phyloP scores from a whole-genome alignment of 2,888 invertebrate genomes.

The Drosophila testacea region DNA sequence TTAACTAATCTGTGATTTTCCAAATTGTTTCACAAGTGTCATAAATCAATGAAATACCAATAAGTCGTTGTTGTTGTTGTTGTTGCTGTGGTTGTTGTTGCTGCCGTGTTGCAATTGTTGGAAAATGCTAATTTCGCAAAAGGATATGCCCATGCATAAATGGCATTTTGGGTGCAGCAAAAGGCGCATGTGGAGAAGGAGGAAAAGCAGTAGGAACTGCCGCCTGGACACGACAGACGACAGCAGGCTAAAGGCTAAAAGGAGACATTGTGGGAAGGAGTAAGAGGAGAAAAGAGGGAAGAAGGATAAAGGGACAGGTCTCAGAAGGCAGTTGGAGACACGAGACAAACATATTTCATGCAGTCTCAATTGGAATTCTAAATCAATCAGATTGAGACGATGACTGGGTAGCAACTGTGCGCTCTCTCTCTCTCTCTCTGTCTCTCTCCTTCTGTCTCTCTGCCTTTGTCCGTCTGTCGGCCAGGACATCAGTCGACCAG shows the following conservation, averaged over 20 bases:
- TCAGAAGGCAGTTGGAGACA: slow-evolving; percentile 50
- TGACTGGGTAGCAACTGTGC: slow-evolving; percentile 45
- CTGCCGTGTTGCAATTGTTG: slow-evolving; percentile 69
- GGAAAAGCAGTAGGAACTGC: slow-evolving; percentile 1
- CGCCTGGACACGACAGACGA: slow-evolving; percentile 43
- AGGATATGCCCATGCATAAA: slow-evolving; percentile 77
- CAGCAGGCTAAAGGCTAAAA: slow-evolving; percentile 37
- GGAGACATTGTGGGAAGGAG: not conserved
- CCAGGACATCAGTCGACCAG: slow-evolving; percentile 15
- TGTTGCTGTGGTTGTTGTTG: slow-evolving; percentile 21
- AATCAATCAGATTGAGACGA: slow-evolving; percentile 84
- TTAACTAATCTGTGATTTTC: slow-evolving; percentile 84
- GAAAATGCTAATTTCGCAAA: slow-evolving; percentile 83
- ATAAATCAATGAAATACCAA: slow-evolving; percentile 85
- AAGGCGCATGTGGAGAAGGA: slow-evolving; percentile 8
- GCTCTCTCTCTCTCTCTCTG: not conserved
- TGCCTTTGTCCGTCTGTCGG: slow-evolving; percentile 19
- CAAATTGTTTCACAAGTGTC: slow-evolving; percentile 84
- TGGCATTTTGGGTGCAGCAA: slow-evolving; percentile 43
- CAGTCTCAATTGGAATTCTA: slow-evolving; percentile 85
- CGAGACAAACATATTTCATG: slow-evolving; percentile 82
- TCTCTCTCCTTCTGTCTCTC: not conserved
- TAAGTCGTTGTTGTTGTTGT: slow-evolving; percentile 76
- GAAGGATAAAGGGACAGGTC: not conserved
- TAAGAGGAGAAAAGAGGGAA: not conserved